Conservation (phyloP, 2,888 invertebrate genomes). For the Myathropa florea region DNA sequence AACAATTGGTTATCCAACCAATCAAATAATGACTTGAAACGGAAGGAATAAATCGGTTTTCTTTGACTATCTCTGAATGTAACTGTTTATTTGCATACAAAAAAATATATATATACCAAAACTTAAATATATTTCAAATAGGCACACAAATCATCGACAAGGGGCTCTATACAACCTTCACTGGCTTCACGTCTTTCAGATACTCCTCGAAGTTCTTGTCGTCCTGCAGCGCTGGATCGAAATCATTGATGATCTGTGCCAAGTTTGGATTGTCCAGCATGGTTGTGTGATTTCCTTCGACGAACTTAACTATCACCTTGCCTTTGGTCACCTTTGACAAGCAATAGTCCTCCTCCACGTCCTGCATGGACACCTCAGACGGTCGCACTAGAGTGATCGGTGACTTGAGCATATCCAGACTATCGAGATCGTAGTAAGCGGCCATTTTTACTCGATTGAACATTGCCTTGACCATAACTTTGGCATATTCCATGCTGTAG, state of each 20-base stretch:
- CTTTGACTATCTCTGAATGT: slow-evolving; percentile 4
- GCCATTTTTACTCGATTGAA: slow-evolving; percentile 83
- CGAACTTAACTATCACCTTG: slow-evolving; percentile 83
- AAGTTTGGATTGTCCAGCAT: slow-evolving; percentile 86
- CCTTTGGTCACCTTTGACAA: slow-evolving; percentile 83
- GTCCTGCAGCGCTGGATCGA: slow-evolving; percentile 77
- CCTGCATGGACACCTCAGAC: slow-evolving; percentile 82
- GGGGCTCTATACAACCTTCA: slow-evolving; percentile 46
- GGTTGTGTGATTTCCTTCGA: slow-evolving; percentile 88
- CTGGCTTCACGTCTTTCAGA: slow-evolving; percentile 74
- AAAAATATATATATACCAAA: slow-evolving; percentile 13
- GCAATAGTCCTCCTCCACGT: slow-evolving; percentile 85
- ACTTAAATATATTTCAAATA: slow-evolving; percentile 45
- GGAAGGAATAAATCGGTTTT: too few relatives aligned
- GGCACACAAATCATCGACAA: neutral
- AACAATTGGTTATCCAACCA: too few relatives aligned
- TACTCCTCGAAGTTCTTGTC: slow-evolving; percentile 77
- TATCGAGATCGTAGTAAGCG: slow-evolving; percentile 81
- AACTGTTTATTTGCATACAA: slow-evolving; percentile 39
- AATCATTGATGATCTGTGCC: slow-evolving; percentile 84
- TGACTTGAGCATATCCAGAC: slow-evolving; percentile 81
- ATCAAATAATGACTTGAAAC: too few relatives aligned
- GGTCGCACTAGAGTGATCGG: slow-evolving; percentile 85
- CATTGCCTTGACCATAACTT: slow-evolving; percentile 79
- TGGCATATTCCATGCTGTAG: slow-evolving; percentile 80